These are phyloP conservation scores for Thecophora atra DNA, from an alignment of 2,888 invertebrate species.

Conservation along the genomic window DNA sequence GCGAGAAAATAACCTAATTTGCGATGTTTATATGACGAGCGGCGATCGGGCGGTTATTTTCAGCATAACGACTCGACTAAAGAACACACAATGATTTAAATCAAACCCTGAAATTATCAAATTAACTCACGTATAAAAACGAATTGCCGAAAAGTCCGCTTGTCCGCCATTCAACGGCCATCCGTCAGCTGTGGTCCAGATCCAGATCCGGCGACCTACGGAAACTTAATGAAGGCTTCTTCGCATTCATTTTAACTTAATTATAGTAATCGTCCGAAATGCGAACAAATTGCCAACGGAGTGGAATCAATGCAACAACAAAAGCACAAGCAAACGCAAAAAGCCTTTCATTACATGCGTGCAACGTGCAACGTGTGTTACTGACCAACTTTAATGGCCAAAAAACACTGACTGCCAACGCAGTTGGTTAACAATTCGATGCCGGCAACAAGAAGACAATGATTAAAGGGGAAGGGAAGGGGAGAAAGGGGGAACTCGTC, in stretches of 20 bases:
- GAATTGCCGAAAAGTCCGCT: not conserved
- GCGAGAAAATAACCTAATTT: too few species aligned
- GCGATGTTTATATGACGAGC: too few species aligned
- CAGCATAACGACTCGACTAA: not conserved
- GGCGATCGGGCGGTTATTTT: too few species aligned
- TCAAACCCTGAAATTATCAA: constrained; percentile 34
- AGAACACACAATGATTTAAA: constrained; percentile 21
- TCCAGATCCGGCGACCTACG: constrained; percentile 22
- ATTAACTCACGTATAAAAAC: constrained; percentile 28
- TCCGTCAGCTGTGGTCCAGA: constrained; percentile 11
- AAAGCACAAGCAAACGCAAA: not conserved
- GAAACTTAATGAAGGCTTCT: constrained; percentile 29
- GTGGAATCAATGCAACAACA: not conserved
- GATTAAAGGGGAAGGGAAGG: not conserved
- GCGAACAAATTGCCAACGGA: constrained; percentile 22
- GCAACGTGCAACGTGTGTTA: not conserved
- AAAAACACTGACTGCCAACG: not conserved
- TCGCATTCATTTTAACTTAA: constrained; percentile 29
- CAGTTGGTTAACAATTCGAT: not conserved
- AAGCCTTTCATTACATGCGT: constrained; percentile 21
- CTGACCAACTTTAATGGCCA: constrained; percentile 23
- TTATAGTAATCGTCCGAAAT: constrained; percentile 33
- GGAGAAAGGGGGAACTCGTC: not conserved
- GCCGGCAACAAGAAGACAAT: too few species aligned
- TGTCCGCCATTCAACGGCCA: not conserved